Conservation (phyloP, 2,113 vertebrate species). For the Lamprotornis superbus region DNA sequence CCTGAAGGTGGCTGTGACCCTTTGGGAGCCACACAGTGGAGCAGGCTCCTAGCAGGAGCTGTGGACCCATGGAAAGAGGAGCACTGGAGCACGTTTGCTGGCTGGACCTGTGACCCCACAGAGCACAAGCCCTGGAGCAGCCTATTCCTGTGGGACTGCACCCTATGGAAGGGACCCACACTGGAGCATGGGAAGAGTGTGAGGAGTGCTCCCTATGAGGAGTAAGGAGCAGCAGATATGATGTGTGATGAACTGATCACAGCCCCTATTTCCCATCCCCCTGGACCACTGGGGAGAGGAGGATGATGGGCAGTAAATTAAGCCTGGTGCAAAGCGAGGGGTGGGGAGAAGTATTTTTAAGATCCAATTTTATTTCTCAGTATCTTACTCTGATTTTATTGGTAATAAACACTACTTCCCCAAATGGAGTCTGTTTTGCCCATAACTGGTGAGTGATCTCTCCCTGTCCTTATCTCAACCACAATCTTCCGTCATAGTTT, state of each 20-base stretch:
- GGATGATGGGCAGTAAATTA: neutral
- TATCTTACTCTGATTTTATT: neutral
- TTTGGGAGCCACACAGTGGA: neutral
- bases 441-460: neutral
- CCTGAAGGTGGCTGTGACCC: neutral
- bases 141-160: neutral
- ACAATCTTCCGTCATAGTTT: neutral
- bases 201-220: neutral
- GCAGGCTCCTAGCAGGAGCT: neutral
- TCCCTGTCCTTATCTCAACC: neutral
- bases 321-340: neutral
- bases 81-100: accelerated
- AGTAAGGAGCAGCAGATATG: neutral
- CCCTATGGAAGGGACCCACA: neutral
- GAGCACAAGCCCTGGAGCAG: neutral
- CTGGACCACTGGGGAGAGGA: neutral
- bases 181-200: neutral
- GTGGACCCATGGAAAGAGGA: neutral
- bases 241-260: neutral
- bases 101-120: neutral
- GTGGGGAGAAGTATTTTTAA: neutral
- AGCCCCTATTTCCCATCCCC: neutral
- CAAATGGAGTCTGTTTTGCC: neutral
- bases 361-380: neutral
- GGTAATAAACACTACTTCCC: neutral